Evolutionary conservation across 2,888 invertebrate genomes (phyloP), one percentile per base, ranked within the genome.

Genomic region (Lysandra coridon): DNA sequence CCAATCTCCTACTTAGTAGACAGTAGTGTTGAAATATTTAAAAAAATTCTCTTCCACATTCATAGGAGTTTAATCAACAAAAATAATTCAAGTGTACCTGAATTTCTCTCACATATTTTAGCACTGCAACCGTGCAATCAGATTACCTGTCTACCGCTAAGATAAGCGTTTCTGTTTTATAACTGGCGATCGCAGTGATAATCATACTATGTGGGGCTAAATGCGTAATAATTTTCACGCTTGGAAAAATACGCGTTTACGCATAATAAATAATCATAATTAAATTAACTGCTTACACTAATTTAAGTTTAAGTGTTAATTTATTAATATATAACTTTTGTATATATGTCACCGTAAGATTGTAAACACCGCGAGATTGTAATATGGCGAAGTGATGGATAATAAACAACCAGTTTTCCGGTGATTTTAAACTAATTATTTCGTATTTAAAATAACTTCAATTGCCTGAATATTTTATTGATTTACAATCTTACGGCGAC

Each of bases 51-150:
- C 33, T 69, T 17, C 69, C 14, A 33, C 4, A 69, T 64, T 10
- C 23, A 30, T 12, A 64, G 3, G 33, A 69, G 17, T 5, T 69
- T 17, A 14, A 69, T 69, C 69, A 37, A 33, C 3, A 30, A 30
- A 30, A 69, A 14, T 69, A 30, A 69, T 69, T 69, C 33, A 69
- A 14, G 14, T 69, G 69, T 69, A 69, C 69, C 17, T 12, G 14
- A 69, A 69, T 69, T 69, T 69, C 69, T 37, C 69, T 69, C 69
- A 69, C 37, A 69, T 69, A 69, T 37, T 69, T 69, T 6, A 69
- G 14, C 37, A 37, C 33, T 37, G 69, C 69, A 17, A 69, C 69
- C 37, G 69, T 69, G 69, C 7, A 69, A 69, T 69, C 69, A 33
- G 69, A 69, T 69, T 37, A 14, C 69, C 69, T 37, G 69, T 33